phyloP scores from a whole-genome alignment of 2,888 invertebrate species.

The Ophion costatus region DNA sequence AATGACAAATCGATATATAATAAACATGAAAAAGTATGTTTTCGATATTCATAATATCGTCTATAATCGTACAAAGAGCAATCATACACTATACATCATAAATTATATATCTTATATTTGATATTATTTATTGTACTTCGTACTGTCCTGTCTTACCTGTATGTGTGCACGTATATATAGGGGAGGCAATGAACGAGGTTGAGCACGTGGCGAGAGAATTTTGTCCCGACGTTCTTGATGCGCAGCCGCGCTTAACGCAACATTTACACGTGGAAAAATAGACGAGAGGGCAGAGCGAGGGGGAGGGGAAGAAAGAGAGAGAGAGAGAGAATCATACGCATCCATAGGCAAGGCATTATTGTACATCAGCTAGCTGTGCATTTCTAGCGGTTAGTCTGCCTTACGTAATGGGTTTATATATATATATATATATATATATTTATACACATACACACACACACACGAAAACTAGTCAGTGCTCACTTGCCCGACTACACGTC shows the following conservation, averaged over 20 bases:
- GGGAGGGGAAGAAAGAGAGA: not conserved
- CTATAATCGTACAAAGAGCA: no score
- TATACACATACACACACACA: not conserved
- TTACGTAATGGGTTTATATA: slow-evolving; percentile 62
- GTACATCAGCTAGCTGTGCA: slow-evolving; percentile 39
- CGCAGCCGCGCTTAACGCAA: slow-evolving; percentile 61
- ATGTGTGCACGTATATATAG: not conserved
- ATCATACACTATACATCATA: no score
- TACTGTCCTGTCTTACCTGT: not conserved
- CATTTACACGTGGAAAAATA: slow-evolving; percentile 8
- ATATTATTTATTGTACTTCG: not conserved
- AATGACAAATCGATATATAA: no score
- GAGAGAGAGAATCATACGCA: not conserved
- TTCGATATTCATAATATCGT: no score
- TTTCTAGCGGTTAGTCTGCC: slow-evolving; percentile 44
- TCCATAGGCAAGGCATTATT: slow-evolving; percentile 16
- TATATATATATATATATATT: not conserved
- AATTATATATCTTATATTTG: no score
- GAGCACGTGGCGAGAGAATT: slow-evolving; percentile 58
- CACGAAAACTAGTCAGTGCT: slow-evolving; percentile 40
- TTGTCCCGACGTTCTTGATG: slow-evolving; percentile 51
- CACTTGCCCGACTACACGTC: slow-evolving; percentile 31
- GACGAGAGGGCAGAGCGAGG: not conserved
- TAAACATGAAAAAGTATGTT: no score
- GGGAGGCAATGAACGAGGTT: slow-evolving; percentile 29